Percentiles rank a stretch among this genome's conserved stretches.
Evolutionary conservation across 2,113 vertebrate genomes (phyloP).

Genomic region (Gallinago paraguaiae): DNA sequence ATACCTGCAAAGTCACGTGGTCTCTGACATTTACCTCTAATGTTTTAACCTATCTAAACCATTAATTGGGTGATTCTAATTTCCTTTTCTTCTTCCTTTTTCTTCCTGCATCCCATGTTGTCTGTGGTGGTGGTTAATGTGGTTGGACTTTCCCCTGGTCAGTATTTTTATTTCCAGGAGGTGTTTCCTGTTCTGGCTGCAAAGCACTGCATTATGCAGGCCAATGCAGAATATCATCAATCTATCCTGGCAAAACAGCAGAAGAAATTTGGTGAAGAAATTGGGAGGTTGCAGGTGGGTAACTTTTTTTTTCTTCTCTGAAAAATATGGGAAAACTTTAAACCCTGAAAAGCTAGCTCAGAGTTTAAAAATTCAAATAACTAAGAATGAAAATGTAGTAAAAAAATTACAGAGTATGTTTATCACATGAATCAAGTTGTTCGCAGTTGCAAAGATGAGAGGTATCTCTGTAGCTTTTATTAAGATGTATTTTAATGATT

Average conservation of each 20-base stretch:
- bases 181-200: conserved; percentile 96
- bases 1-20: conserved; percentile 37
- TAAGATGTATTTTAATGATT: neutral
- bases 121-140: conserved; percentile 88
- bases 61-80: conserved; percentile 84
- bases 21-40: conserved; percentile 65
- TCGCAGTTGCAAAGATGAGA: neutral
- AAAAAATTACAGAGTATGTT: neutral
- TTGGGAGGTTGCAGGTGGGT: conserved; percentile 91
- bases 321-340: neutral
- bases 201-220: conserved; percentile 98
- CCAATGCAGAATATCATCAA: conserved; percentile 93
- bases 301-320: neutral
- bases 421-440: neutral
- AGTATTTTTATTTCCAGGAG: conserved; percentile 99
- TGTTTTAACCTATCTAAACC: conserved; percentile 75
- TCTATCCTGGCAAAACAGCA: conserved; percentile 92
- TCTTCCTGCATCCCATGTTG: conserved; percentile 89
- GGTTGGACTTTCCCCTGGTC: conserved; percentile 95
- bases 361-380: neutral
- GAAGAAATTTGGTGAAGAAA: conserved; percentile 97
- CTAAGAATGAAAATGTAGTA: neutral
- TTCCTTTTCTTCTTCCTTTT: conserved; percentile 91
- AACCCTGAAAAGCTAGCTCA: neutral
- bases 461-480: neutral